Evolutionary conservation across 1,140 invertebrate genomes (phyloP).

Genomic region (Eriosoma lanigerum): DNA sequence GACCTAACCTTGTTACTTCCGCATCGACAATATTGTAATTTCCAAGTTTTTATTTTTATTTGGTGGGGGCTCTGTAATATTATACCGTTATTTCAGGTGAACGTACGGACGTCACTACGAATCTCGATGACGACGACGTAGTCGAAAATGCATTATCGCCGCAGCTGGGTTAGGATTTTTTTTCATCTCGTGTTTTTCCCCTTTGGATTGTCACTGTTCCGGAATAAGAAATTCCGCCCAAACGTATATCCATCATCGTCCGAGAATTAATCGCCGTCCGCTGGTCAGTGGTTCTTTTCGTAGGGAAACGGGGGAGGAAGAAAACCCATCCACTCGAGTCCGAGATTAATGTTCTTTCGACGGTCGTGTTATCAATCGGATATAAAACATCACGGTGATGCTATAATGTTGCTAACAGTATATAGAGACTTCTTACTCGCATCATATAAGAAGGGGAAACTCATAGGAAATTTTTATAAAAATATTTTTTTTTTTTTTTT

Average conservation of each 20-base stretch:
- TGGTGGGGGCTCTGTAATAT: neutral
- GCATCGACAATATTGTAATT: too few species aligned
- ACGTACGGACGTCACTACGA: too few species aligned
- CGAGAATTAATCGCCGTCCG: slow-evolving; percentile 25
- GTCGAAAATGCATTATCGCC: neutral
- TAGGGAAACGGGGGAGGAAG: neutral
- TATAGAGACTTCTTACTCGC: neutral
- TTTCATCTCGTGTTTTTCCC: neutral
- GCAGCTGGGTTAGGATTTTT: neutral
- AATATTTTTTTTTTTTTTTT: neutral
- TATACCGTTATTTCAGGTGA: neutral
- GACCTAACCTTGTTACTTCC: neutral
- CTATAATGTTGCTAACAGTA: neutral
- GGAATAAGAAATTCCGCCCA: neutral
- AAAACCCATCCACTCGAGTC: neutral
- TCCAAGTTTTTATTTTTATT: too few species aligned
- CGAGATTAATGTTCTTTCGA: slow-evolving; percentile 17
- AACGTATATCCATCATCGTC: slow-evolving; percentile 40
- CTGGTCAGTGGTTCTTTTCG: neutral
- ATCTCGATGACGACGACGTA: neutral
- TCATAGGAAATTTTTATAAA: neutral
- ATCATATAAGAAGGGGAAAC: neutral
- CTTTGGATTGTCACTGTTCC: neutral
- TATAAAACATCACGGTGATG: neutral
- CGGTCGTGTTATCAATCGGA: neutral